A percentile compares a stretch with the other conserved stretches of the same genome.
These are phyloP conservation scores for Charanyca ferruginea DNA, from an alignment of 2,888 invertebrate genomes.

Conservation along the genomic window DNA sequence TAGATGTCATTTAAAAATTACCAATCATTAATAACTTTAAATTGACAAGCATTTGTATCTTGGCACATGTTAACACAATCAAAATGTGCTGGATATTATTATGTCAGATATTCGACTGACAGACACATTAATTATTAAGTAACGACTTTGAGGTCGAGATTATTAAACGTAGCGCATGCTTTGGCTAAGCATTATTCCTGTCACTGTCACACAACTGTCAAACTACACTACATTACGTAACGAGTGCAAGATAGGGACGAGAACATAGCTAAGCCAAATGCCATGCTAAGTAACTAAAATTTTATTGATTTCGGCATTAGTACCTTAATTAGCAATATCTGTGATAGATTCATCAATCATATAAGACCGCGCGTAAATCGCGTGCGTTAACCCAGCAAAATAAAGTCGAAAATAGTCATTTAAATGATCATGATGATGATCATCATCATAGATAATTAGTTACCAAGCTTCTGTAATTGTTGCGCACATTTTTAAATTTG, in stretches of 20 bases:
- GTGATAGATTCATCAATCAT: conserved; percentile 30
- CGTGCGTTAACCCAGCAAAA: too few species aligned
- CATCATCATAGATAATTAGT: too few species aligned
- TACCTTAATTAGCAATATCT: conserved; percentile 35
- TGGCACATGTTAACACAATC: neutral
- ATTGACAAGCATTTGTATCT: neutral
- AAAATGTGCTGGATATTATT: too few species aligned
- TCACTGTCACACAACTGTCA: neutral
- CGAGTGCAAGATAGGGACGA: neutral
- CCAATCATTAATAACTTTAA: neutral
- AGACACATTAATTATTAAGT: neutral
- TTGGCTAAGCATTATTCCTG: neutral
- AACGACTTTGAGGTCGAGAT: neutral
- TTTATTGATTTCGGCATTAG: neutral
- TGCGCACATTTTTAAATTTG: too few species aligned
- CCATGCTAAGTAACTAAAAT: neutral
- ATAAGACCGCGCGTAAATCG: conserved; percentile 55
- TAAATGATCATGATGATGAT: too few species aligned
- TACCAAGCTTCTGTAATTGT: too few species aligned
- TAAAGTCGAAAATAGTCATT: too few species aligned
- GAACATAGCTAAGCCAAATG: neutral
- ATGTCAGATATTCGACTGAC: too few species aligned
- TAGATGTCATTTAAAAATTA: neutral
- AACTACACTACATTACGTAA: neutral
- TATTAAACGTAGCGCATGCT: neutral